Evolutionary conservation across 2,888 invertebrate genomes (phyloP).

Genomic region (Cheilosia grossa): DNA sequence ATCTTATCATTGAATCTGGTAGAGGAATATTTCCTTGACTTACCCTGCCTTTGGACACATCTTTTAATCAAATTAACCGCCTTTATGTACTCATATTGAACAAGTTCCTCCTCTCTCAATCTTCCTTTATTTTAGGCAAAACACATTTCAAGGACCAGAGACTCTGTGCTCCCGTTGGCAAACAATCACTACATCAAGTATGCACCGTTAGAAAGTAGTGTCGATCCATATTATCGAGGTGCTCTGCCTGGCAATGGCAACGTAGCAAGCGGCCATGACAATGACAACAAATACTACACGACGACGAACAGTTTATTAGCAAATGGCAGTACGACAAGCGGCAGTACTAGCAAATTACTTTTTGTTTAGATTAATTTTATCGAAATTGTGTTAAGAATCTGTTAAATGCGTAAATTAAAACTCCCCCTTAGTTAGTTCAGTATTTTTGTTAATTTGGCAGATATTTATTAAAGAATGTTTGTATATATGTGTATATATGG

Average conservation of each 20-base stretch:
- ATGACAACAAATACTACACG: conserved; percentile 72
- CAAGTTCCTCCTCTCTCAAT: neutral
- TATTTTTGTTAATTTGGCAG: conserved; percentile 52
- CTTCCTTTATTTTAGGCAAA: conserved; percentile 85
- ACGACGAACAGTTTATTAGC: conserved; percentile 79
- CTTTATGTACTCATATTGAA: too few species aligned
- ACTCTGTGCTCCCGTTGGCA: conserved; percentile 85
- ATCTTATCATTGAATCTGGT: too few species aligned
- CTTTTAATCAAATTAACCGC: too few species aligned
- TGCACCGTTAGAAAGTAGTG: conserved; percentile 77
- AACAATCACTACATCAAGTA: conserved; percentile 82
- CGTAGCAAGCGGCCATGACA: conserved; percentile 74
- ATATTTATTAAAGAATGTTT: conserved; percentile 48
- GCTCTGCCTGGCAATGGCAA: conserved; percentile 76
- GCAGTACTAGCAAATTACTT: conserved; percentile 80
- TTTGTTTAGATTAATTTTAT: conserved; percentile 79
- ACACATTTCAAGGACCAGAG: conserved; percentile 86
- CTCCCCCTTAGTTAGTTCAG: conserved; percentile 38
- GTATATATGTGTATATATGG: conserved; percentile 29
- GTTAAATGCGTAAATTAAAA: conserved; percentile 19
- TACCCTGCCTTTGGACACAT: too few species aligned
- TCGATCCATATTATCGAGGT: conserved; percentile 79
- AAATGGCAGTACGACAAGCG: conserved; percentile 80
- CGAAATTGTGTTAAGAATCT: neutral
- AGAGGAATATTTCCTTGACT: too few species aligned